Conservation (phyloP, 2,797 vertebrate species). For the Rachycentron canadum region DNA sequence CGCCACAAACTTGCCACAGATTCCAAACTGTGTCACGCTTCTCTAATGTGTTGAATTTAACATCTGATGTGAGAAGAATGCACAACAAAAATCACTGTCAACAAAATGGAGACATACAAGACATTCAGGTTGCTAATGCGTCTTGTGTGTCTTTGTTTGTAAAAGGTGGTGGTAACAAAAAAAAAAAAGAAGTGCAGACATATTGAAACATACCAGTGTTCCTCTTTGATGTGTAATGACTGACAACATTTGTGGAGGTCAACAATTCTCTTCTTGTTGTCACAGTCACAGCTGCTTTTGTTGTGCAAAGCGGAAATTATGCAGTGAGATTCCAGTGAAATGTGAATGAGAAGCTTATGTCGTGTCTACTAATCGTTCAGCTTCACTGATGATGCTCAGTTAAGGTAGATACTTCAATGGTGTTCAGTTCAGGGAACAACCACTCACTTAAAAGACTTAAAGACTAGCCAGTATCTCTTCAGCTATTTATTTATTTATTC, state of each 20-base stretch:
- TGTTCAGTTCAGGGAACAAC: slow-evolving; percentile 62
- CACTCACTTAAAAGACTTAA: slow-evolving; percentile 22
- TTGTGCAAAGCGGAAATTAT: not conserved
- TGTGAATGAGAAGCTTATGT: slow-evolving; percentile 19
- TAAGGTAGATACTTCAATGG: not conserved
- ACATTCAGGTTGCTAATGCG: not conserved
- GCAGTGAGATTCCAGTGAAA: not conserved
- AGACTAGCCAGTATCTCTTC: slow-evolving; percentile 41
- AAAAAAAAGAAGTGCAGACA: not conserved
- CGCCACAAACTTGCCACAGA: slow-evolving; percentile 4
- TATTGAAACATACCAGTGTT: slow-evolving; percentile 10
- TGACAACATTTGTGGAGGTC: not conserved
- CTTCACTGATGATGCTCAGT: not conserved
- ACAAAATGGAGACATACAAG: slow-evolving; percentile 4
- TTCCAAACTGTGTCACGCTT: slow-evolving; percentile 18
- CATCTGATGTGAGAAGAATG: slow-evolving; percentile 4
- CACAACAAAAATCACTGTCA: not conserved
- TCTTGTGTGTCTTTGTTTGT: not conserved
- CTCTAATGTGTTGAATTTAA: slow-evolving; percentile 12
- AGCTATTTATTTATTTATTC: slow-evolving; percentile 84
- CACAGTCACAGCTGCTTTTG: slow-evolving; percentile 3
- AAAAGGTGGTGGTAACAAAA: not conserved
- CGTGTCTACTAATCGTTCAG: not conserved
- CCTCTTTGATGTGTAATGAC: not conserved
- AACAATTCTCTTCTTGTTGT: not conserved